Conservation (phyloP, 2,888 invertebrate species). For the Ommatoiulus sabulosus region DNA sequence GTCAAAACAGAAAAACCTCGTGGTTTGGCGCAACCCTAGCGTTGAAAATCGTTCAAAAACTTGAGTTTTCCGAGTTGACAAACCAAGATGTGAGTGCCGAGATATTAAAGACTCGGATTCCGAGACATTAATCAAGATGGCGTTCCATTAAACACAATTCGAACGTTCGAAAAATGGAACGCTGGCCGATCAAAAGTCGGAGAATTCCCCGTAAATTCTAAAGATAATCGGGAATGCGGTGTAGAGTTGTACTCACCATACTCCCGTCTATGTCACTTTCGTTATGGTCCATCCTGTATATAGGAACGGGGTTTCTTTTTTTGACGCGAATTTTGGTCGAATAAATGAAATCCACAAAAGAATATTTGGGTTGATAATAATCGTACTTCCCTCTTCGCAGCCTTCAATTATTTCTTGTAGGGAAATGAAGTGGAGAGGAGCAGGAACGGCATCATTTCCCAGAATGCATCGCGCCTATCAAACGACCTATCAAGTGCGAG, state of each 20-base stretch:
- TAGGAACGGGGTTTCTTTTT: conserved; percentile 87
- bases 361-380: conserved; percentile 42
- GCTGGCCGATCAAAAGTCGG: background rate
- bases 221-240: no score
- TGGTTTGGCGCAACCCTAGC: background rate
- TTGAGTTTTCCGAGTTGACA: background rate
- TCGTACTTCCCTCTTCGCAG: background rate
- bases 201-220: no score
- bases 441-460: background rate
- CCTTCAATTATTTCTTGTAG: background rate
- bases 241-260: conserved; percentile 74
- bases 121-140: no score
- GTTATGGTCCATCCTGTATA: conserved; percentile 80
- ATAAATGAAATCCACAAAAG: conserved; percentile 62
- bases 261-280: conserved; percentile 83
- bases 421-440: background rate
- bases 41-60: background rate
- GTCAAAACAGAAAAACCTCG: conserved; percentile 29
- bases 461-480: background rate
- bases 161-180: no score
- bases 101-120: background rate
- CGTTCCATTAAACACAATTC: no score
- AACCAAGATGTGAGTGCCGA: background rate
- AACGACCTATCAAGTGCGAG: background rate
- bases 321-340: conserved; percentile 87